Conservation (phyloP, 2,888 invertebrate species). For the Xanthia icteritia region DNA sequence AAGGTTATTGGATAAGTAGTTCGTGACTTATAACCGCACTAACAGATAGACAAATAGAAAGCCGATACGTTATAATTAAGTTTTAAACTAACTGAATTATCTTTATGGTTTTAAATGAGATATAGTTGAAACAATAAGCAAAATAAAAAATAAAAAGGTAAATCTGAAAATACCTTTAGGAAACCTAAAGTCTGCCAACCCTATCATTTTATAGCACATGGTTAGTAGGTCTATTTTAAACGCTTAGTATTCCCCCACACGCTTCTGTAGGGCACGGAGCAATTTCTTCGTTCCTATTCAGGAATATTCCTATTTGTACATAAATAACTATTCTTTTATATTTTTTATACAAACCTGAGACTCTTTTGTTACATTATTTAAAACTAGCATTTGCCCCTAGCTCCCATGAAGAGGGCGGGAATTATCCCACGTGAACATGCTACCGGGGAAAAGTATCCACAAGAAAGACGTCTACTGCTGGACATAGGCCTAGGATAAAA, state of each 20-base stretch:
- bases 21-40: not conserved
- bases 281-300: constrained; percentile 35
- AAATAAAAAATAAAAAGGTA: not conserved
- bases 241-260: constrained; percentile 32
- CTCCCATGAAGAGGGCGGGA: not conserved
- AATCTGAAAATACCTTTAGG: not conserved
- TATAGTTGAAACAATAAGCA: not conserved
- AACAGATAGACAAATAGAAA: not conserved
- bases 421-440: not conserved
- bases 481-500: no score
- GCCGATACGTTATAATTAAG: not conserved
- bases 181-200: constrained; percentile 12
- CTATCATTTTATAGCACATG: constrained; percentile 16
- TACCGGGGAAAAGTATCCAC: no score
- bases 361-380: constrained; percentile 15
- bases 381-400: not conserved
- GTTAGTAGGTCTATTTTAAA: constrained; percentile 35
- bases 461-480: no score
- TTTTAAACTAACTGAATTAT: not conserved
- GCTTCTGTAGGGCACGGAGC: constrained; percentile 1
- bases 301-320: constrained; percentile 31
- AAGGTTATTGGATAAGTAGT: not conserved
- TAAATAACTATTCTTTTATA: constrained; percentile 28
- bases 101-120: not conserved
- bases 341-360: not conserved